Percentiles rank a stretch among this genome's conserved stretches.
phyloP scores from a whole-genome alignment of 2,888 invertebrate species.

The Nasonia oneida region DNA sequence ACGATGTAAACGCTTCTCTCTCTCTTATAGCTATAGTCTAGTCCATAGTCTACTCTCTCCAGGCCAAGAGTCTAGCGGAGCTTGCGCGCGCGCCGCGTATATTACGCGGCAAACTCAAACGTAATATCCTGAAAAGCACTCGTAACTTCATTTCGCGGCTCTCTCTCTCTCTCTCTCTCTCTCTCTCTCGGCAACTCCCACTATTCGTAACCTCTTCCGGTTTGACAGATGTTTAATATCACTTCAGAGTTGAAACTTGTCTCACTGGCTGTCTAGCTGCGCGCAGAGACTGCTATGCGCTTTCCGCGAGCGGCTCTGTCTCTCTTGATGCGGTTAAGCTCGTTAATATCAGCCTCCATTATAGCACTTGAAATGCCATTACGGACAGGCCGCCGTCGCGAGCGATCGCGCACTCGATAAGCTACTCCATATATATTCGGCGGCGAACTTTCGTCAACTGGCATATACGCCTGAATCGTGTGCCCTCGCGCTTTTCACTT shows the following conservation, averaged over 20 bases:
- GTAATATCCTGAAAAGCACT: slow-evolving; percentile 77
- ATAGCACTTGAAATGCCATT: slow-evolving; percentile 61
- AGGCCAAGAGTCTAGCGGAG: neutral
- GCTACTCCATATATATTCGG: neutral
- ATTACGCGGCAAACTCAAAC: slow-evolving; percentile 77
- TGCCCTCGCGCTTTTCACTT: neutral
- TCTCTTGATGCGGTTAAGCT: slow-evolving; percentile 54
- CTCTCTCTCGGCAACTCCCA: slow-evolving; percentile 42
- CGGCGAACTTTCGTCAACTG: slow-evolving; percentile 25
- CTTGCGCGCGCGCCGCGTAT: slow-evolving; percentile 65
- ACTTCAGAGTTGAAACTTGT: slow-evolving; percentile 60
- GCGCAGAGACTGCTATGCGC: neutral
- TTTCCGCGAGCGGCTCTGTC: neutral
- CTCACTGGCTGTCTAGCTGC: slow-evolving; percentile 26
- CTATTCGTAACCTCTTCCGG: slow-evolving; percentile 68
- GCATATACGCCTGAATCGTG: neutral
- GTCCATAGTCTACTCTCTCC: neutral
- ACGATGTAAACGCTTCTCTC: slow-evolving; percentile 33
- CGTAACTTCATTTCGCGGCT: slow-evolving; percentile 72
- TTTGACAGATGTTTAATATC: slow-evolving; percentile 74
- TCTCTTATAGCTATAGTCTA: neutral
- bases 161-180: slow-evolving; percentile 53
- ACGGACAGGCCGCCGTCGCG: slow-evolving; percentile 48
- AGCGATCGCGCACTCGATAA: slow-evolving; percentile 18
- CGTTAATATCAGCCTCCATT: slow-evolving; percentile 62